Conservation (phyloP, 2,113 vertebrate genomes). For the Lepus europaeus region DNA sequence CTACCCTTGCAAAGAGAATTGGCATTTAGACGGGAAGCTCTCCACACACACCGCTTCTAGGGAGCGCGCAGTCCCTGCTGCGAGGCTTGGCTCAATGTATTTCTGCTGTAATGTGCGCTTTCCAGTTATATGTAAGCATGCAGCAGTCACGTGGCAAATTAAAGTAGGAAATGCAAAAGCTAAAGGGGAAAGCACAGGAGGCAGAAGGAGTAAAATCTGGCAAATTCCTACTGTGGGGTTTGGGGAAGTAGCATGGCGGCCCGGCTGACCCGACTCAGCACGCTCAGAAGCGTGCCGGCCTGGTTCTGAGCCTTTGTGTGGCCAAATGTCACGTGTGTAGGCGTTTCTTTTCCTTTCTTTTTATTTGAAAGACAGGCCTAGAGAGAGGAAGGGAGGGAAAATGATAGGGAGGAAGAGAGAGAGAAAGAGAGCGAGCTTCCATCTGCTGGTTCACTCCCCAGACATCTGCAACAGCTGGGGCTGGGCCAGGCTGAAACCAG, state of each 20-base stretch:
- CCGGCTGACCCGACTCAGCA: neutral
- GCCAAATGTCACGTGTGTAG: neutral
- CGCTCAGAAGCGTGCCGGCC: neutral
- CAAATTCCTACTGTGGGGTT: neutral
- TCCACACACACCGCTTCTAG: neutral
- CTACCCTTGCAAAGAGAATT: neutral
- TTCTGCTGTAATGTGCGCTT: neutral
- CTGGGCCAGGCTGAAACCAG: too few relatives aligned
- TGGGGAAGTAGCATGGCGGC: neutral
- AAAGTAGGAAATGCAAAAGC: constrained; percentile 8
- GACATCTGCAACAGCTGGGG: too few relatives aligned
- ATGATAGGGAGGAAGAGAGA: too few relatives aligned
- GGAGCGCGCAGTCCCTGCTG: neutral
- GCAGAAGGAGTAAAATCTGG: constrained; percentile 11
- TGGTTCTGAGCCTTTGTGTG: neutral
- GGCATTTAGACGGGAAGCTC: neutral
- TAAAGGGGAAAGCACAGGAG: neutral
- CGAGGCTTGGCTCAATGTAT: neutral
- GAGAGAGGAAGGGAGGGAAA: too few relatives aligned
- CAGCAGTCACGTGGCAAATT: neutral
- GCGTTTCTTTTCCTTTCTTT: neutral
- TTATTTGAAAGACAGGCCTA: too few relatives aligned
- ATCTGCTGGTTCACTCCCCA: too few relatives aligned
- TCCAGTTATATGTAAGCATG: neutral
- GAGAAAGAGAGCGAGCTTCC: too few relatives aligned